phyloP scores from a whole-genome alignment of 2,797 vertebrate species.

The Loriculus beryllinus region DNA sequence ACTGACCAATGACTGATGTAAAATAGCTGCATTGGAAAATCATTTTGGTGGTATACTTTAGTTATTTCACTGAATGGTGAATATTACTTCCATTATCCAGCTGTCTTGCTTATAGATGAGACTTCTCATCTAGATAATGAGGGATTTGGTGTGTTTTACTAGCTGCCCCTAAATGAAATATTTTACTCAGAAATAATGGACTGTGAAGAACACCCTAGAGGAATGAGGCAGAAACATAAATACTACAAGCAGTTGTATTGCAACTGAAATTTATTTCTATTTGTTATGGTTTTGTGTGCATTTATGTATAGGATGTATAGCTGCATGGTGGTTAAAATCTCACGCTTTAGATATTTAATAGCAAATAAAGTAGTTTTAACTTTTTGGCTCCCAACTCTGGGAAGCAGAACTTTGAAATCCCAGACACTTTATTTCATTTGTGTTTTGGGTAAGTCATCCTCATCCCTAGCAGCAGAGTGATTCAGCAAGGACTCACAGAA shows the following conservation, averaged over 20 bases:
- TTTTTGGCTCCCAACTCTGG: neutral
- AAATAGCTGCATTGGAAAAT: slow-evolving; percentile 2
- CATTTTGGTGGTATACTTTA: neutral
- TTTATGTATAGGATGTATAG: neutral
- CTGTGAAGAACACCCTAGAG: neutral
- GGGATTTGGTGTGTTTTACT: slow-evolving; percentile 10
- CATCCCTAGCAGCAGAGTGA: neutral
- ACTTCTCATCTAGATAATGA: neutral
- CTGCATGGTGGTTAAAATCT: neutral
- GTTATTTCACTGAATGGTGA: neutral
- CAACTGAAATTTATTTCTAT: neutral
- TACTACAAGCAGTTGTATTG: neutral
- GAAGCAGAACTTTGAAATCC: neutral
- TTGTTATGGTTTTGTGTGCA: neutral
- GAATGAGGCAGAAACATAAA: slow-evolving; percentile 26
- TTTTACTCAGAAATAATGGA: slow-evolving; percentile 17
- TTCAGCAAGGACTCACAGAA: neutral
- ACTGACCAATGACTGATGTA: neutral
- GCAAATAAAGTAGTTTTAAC: neutral
- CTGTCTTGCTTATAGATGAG: neutral
- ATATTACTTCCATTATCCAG: neutral
- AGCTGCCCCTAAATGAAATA: neutral
- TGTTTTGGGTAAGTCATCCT: neutral
- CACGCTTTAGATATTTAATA: neutral
- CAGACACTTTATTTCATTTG: neutral